phyloP scores from a whole-genome alignment of 2,113 vertebrate species.

The Saccopteryx leptura region DNA sequence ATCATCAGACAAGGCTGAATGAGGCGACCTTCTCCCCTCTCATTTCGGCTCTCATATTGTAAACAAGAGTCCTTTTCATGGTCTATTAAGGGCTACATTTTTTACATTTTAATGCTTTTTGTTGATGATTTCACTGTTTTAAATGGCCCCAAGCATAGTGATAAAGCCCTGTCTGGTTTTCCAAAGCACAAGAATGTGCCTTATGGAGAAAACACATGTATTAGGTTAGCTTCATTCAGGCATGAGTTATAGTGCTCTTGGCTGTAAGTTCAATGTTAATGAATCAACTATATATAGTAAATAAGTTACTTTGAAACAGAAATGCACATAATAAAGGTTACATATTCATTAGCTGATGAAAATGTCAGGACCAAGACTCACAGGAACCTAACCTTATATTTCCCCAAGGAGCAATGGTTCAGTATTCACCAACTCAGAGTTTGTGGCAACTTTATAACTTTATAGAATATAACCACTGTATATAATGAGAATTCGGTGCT shows the following conservation, averaged over 20 bases:
- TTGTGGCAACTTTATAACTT: neutral
- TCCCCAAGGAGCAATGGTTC: neutral
- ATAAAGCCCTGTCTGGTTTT: neutral
- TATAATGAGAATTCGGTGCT: neutral
- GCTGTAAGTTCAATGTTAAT: neutral
- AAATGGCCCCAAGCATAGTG: neutral
- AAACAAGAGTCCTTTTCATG: neutral
- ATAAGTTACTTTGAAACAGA: slow-evolving; percentile 12
- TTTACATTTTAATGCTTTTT: neutral
- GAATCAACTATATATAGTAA: neutral
- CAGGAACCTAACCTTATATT: neutral
- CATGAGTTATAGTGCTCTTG: neutral
- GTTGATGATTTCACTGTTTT: neutral
- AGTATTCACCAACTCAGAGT: neutral
- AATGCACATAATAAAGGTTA: slow-evolving; percentile 20
- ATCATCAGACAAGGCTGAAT: neutral
- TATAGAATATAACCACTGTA: neutral
- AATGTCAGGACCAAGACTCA: neutral
- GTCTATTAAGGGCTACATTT: neutral
- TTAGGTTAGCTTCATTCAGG: neutral
- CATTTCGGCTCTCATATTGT: neutral
- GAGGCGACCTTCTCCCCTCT: neutral
- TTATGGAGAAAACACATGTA: neutral
- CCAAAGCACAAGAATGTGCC: neutral
- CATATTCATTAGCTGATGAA: neutral